phyloP scores from a whole-genome alignment of 2,888 invertebrate genomes.

The Orchestes rusci region DNA sequence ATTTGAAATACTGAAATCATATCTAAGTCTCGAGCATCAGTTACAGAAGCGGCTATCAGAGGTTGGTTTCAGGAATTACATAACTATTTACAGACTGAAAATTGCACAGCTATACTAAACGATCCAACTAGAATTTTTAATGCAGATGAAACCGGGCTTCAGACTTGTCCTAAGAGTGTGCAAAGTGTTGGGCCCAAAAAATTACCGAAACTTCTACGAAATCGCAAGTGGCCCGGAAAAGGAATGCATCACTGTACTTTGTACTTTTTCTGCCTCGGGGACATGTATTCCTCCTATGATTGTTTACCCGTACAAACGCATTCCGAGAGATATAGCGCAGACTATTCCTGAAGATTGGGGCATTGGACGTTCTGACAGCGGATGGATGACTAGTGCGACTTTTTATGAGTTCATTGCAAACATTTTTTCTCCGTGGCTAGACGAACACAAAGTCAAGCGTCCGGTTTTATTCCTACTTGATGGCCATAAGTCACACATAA shows the following conservation, averaged over 20 bases:
- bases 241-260: slow-evolving; percentile 25
- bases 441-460: background rate
- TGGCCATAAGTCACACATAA: slow-evolving; percentile 1
- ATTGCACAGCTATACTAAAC: slow-evolving; percentile 9
- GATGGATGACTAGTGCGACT: slow-evolving; percentile 28
- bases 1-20: slow-evolving; percentile 15
- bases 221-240: slow-evolving; percentile 11
- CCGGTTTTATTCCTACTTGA: slow-evolving; percentile 7
- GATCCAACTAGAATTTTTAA: slow-evolving; percentile 18
- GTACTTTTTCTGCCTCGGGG: slow-evolving; percentile 23
- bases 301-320: slow-evolving; percentile 29
- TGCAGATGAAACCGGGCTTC: slow-evolving; percentile 19
- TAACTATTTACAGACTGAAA: slow-evolving; percentile 11
- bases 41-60: slow-evolving; percentile 6
- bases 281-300: slow-evolving; percentile 26
- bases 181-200: slow-evolving; percentile 4
- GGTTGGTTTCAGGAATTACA: slow-evolving; percentile 17
- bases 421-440: slow-evolving; percentile 4
- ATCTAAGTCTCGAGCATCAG: slow-evolving; percentile 8
- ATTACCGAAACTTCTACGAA: slow-evolving; percentile 8
- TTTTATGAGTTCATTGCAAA: slow-evolving; percentile 7
- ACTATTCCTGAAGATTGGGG: slow-evolving; percentile 26
- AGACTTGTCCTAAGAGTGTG: slow-evolving; percentile 12
- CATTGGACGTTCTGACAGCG: slow-evolving; percentile 28
- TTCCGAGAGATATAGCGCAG: slow-evolving; percentile 25